These are phyloP conservation scores for Patella depressa DNA, from an alignment of 2,888 invertebrate species.

Conservation along the genomic window DNA sequence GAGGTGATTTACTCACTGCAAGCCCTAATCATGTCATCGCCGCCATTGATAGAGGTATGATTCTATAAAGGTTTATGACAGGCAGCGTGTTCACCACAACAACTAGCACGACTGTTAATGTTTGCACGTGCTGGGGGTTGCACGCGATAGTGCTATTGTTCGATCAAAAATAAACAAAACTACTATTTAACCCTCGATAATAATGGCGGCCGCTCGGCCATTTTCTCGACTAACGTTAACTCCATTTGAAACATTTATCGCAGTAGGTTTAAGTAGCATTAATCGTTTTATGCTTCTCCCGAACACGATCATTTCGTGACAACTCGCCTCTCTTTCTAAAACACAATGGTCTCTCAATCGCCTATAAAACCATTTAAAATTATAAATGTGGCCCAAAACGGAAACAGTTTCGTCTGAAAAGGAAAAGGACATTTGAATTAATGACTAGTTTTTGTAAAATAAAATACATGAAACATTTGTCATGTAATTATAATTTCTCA, in stretches of 20 bases:
- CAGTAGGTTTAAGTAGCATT: background rate
- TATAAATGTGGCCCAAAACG: too few relatives aligned
- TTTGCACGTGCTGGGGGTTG: constrained; percentile 7
- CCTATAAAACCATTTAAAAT: too few relatives aligned
- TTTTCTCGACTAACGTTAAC: background rate
- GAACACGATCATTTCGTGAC: background rate
- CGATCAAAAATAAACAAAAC: background rate
- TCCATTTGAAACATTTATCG: background rate
- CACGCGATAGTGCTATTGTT: constrained; percentile 11
- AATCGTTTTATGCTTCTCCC: background rate
- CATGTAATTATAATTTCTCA: too few relatives aligned
- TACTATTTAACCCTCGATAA: background rate
- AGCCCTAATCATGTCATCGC: constrained; percentile 9
- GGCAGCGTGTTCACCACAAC: constrained; percentile 9
- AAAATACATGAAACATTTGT: too few relatives aligned
- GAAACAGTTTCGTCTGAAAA: too few relatives aligned
- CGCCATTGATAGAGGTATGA: background rate
- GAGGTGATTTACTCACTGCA: background rate
- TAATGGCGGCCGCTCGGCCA: background rate
- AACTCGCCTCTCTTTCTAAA: background rate
- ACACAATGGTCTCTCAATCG: too few relatives aligned
- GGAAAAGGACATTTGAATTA: too few relatives aligned
- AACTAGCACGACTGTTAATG: constrained; percentile 6
- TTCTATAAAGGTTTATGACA: constrained; percentile 7
- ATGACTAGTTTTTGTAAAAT: too few relatives aligned